Conservation (phyloP, 2,888 invertebrate genomes). For the Pardosa pseudoannulata region DNA sequence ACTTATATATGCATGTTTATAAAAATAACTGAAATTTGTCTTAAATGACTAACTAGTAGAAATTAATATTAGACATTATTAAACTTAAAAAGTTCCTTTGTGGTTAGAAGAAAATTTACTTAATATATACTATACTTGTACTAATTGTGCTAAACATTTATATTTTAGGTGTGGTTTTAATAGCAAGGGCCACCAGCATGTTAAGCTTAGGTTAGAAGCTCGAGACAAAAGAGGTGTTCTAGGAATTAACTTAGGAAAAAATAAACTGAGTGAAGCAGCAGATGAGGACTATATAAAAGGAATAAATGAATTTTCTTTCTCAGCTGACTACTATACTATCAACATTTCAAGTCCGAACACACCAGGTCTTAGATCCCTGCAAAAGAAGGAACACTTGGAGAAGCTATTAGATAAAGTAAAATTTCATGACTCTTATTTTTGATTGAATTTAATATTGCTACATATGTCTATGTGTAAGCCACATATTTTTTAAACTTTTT, state of each 20-base stretch:
- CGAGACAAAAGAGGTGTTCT: constrained; percentile 80
- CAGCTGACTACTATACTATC: constrained; percentile 95
- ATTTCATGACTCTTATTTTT: neutral
- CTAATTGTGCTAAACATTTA: no score
- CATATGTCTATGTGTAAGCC: neutral
- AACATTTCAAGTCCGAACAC: constrained; percentile 99
- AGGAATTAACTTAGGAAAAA: constrained; percentile 97
- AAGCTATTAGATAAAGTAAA: constrained; percentile 82
- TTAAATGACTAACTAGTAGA: no score
- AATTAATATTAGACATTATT: no score
- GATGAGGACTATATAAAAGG: constrained; percentile 90
- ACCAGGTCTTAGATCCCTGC: constrained; percentile 90
- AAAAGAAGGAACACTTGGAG: constrained; percentile 86
- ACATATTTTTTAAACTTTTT: no score
- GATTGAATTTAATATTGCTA: neutral
- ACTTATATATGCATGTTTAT: no score
- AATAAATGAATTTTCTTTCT: constrained; percentile 86
- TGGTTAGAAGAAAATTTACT: no score
- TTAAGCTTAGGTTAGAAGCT: constrained; percentile 81
- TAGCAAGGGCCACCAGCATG: constrained; percentile 91
- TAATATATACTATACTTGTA: no score
- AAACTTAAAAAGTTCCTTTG: no score
- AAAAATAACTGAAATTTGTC: no score
- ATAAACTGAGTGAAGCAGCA: constrained; percentile 88
- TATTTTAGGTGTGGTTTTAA: constrained; percentile 92